Percentiles rank a stretch among this genome's conserved stretches.
These are phyloP conservation scores for Neolamprologus fasciatus DNA, from an alignment of 2,113 vertebrate genomes.

Conservation along the genomic window DNA sequence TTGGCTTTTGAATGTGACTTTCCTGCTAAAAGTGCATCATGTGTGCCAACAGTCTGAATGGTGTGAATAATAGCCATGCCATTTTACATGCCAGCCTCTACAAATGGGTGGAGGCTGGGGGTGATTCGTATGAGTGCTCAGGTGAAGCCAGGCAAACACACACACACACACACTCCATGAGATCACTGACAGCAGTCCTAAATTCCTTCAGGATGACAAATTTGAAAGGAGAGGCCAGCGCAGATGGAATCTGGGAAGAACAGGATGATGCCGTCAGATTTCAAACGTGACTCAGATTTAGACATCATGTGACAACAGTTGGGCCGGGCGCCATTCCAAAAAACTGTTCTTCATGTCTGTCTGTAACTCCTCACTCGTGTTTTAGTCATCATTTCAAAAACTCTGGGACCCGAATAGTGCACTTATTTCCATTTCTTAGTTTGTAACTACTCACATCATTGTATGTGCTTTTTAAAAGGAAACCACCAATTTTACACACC, in stretches of 20 bases:
- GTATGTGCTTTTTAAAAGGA: not conserved
- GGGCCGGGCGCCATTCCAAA: constrained; percentile 18
- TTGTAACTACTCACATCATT: not conserved
- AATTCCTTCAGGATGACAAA: constrained; percentile 43
- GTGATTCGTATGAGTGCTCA: not conserved
- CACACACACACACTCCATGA: not conserved
- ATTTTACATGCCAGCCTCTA: not conserved
- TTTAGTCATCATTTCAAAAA: not conserved
- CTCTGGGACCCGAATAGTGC: too few species aligned
- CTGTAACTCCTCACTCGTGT: constrained; percentile 1
- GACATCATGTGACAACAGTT: constrained; percentile 29
- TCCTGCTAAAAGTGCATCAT: not conserved
- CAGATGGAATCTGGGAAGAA: constrained; percentile 48
- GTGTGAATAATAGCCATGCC: constrained; percentile 16
- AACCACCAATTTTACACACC: not conserved
- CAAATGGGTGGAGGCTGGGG: not conserved
- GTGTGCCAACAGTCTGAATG: constrained; percentile 7
- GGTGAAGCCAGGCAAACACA: constrained; percentile 13
- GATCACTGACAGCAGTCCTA: constrained; percentile 18
- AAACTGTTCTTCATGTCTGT: constrained; percentile 7
- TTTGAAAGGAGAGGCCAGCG: constrained; percentile 15
- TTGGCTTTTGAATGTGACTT: constrained; percentile 18
- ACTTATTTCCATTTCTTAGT: not conserved
- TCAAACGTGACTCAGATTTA: constrained; percentile 47
- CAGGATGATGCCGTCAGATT: constrained; percentile 36